Conservation (phyloP, 2,113 vertebrate genomes). For the Silurus glanis region DNA sequence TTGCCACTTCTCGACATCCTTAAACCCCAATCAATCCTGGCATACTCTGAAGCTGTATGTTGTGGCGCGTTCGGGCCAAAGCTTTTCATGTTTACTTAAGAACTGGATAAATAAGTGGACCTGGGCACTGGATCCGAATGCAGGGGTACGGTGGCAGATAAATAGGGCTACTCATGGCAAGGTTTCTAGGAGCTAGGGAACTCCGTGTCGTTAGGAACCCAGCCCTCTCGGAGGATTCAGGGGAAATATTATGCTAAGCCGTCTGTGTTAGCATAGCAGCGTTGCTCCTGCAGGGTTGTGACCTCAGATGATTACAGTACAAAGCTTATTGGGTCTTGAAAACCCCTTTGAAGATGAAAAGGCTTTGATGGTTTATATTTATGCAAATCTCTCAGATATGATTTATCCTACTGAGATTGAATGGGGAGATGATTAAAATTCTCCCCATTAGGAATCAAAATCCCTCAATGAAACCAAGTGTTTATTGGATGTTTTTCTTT, state of each 20-base stretch:
- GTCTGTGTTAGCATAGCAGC: slow-evolving; percentile 99
- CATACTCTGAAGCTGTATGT: slow-evolving; percentile 35
- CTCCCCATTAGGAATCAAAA: slow-evolving; percentile 89
- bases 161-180: slow-evolving; percentile 55
- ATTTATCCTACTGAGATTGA: slow-evolving; percentile 99
- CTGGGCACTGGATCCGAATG: not conserved
- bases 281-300: slow-evolving; percentile 99
- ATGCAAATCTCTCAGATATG: slow-evolving; percentile 99
- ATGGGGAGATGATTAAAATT: slow-evolving; percentile 99
- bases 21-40: slow-evolving; percentile 51
- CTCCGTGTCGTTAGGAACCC: slow-evolving; percentile 82
- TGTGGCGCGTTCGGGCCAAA: slow-evolving; percentile 39
- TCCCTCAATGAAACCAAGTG: slow-evolving; percentile 91
- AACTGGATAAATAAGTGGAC: slow-evolving; percentile 19
- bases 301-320: slow-evolving; percentile 99
- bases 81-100: slow-evolving; percentile 55
- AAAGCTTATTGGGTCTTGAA: slow-evolving; percentile 99
- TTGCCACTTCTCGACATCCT: slow-evolving; percentile 53
- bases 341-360: slow-evolving; percentile 99
- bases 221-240: slow-evolving; percentile 82
- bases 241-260: slow-evolving; percentile 99
- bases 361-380: slow-evolving; percentile 99
- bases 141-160: slow-evolving; percentile 5
- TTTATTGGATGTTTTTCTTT: slow-evolving; percentile 78
- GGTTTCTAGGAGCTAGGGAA: slow-evolving; percentile 82